phyloP scores from a whole-genome alignment of 2,113 vertebrate species.

The Salminus brasiliensis region DNA sequence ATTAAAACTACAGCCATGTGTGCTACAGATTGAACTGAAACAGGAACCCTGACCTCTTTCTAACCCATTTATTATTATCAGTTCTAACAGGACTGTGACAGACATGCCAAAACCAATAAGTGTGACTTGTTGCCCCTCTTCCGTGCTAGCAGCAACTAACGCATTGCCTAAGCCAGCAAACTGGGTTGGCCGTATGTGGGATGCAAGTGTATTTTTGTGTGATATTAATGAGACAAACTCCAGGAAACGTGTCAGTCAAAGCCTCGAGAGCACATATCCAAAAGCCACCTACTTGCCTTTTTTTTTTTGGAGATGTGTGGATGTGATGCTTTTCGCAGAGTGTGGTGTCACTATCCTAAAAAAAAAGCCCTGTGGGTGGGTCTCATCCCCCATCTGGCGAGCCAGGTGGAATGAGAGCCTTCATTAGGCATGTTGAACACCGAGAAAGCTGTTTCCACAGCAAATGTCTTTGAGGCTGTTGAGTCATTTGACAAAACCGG shows the following conservation, averaged over 20 bases:
- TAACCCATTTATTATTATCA: slow-evolving; percentile 11
- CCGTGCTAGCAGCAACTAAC: not conserved
- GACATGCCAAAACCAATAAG: not conserved
- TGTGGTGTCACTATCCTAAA: not conserved
- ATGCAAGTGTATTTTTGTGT: not conserved
- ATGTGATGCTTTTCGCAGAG: slow-evolving; percentile 14
- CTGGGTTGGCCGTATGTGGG: not conserved
- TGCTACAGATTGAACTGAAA: not conserved
- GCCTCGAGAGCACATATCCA: not conserved
- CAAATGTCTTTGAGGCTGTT: not conserved
- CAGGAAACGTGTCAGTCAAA: not conserved
- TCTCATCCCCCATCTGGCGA: not conserved
- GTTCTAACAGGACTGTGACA: not conserved
- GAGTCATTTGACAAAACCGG: not conserved
- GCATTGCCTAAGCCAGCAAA: not conserved
- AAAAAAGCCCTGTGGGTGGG: slow-evolving; percentile 30
- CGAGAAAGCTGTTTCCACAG: no score
- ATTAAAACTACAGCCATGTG: not conserved
- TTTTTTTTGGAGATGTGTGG: not conserved
- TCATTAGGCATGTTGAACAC: slow-evolving; percentile 10
- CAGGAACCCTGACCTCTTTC: not conserved
- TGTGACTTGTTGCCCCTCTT: not conserved
- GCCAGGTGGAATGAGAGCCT: slow-evolving; percentile 14
- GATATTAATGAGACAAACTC: slow-evolving; percentile 7
- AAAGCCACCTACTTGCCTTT: not conserved